These are phyloP conservation scores for Orthonyx spaldingii DNA, from an alignment of 2,113 vertebrate species.

Conservation along the genomic window DNA sequence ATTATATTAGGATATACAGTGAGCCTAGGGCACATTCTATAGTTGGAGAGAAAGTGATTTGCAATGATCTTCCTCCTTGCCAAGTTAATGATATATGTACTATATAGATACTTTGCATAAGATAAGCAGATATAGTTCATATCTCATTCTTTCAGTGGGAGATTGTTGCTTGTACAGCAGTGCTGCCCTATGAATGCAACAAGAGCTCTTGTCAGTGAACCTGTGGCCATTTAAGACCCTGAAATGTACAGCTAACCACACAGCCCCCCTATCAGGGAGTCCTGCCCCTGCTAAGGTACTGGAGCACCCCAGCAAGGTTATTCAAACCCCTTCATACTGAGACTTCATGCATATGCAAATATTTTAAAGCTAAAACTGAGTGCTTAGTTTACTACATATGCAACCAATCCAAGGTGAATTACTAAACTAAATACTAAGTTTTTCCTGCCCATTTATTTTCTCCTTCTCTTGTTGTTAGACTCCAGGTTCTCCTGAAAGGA, in stretches of 20 bases:
- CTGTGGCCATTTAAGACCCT: neutral
- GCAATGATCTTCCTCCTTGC: neutral
- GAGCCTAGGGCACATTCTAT: neutral
- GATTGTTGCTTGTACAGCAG: neutral
- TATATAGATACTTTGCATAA: neutral
- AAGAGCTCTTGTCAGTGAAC: neutral
- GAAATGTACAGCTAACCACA: neutral
- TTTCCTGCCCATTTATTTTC: conserved; percentile 36
- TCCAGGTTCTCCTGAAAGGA: conserved; percentile 1
- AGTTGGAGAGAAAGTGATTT: neutral
- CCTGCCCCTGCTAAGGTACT: neutral
- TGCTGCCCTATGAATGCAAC: neutral
- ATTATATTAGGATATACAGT: neutral
- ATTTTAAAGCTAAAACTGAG: neutral
- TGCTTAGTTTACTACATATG: neutral
- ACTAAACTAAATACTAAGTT: neutral
- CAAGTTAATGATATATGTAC: neutral
- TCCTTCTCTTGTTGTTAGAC: neutral
- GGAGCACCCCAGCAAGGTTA: neutral
- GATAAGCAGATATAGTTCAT: neutral
- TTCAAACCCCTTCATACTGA: neutral
- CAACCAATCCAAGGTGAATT: neutral
- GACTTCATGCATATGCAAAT: neutral
- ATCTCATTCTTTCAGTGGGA: neutral
- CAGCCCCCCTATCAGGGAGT: neutral